phyloP scores from a whole-genome alignment of 2,797 vertebrate genomes.

The Gambelia wislizenii region DNA sequence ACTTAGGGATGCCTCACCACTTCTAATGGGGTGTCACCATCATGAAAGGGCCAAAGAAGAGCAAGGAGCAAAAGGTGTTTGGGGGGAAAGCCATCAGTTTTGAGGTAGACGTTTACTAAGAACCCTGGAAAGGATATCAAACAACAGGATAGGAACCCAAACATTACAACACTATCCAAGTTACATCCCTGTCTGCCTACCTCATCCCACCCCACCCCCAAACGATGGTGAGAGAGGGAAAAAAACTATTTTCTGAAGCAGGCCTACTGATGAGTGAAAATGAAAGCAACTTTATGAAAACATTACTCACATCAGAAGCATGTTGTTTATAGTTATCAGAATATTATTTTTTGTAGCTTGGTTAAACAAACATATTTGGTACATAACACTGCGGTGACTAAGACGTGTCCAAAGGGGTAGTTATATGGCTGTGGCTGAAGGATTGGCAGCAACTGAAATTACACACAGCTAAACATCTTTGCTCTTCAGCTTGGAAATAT shows the following conservation, averaged over 20 bases:
- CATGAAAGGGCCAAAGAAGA: conserved; percentile 22
- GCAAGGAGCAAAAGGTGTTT: conserved; percentile 51
- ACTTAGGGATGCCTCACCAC: conserved; percentile 52
- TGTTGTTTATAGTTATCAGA: conserved; percentile 77
- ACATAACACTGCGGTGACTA: conserved; percentile 59
- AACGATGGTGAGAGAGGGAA: conserved; percentile 31
- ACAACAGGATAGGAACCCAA: conserved; percentile 26
- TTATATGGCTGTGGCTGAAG: conserved; percentile 67
- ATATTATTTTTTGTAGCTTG: conserved; percentile 67
- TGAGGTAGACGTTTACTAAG: conserved; percentile 44
- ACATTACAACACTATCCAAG: conserved; percentile 31
- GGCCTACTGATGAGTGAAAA: conserved; percentile 75
- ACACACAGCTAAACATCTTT: conserved; percentile 65
- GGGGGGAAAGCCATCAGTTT: conserved; percentile 55
- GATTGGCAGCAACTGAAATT: conserved; percentile 67
- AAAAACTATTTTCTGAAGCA: conserved; percentile 61
- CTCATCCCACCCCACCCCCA: background rate
- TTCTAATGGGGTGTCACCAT: conserved; percentile 47
- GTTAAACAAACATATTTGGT: conserved; percentile 76
- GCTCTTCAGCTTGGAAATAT: conserved; percentile 73
- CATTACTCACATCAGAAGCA: conserved; percentile 76
- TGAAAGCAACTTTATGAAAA: conserved; percentile 67
- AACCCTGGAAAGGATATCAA: conserved; percentile 47
- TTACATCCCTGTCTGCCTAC: background rate
- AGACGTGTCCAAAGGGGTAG: conserved; percentile 69